These are phyloP conservation scores for Taxidea taxus DNA, from an alignment of 2,113 vertebrate genomes.

Conservation along the genomic window DNA sequence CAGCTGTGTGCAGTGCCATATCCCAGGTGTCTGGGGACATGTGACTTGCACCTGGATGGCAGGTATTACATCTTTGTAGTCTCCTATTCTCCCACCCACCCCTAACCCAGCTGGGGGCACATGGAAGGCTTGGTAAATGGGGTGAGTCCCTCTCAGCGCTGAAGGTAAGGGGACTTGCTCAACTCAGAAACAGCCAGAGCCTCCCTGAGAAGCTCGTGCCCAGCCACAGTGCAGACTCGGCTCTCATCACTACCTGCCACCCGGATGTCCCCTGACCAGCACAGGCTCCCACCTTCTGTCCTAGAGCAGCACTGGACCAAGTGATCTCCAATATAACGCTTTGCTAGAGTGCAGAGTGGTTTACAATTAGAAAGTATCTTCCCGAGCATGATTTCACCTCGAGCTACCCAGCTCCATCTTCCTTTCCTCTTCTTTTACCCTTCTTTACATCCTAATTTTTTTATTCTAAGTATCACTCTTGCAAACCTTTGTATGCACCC, in stretches of 20 bases:
- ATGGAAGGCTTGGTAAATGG: background rate
- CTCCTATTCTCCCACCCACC: background rate
- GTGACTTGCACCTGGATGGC: background rate
- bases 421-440: background rate
- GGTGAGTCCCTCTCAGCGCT: background rate
- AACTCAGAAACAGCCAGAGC: background rate
- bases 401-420: background rate
- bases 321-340: accelerated
- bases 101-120: background rate
- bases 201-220: accelerated
- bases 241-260: accelerated
- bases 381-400: too few relatives aligned
- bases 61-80: background rate
- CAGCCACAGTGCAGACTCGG: background rate
- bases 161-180: background rate
- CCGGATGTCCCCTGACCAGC: accelerated
- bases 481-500: accelerated
- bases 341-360: background rate
- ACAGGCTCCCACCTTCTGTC: background rate
- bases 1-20: accelerated
- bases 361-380: background rate
- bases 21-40: background rate
- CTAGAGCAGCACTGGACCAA: background rate
- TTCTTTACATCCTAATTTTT: background rate
- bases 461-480: background rate